phyloP scores from a whole-genome alignment of 2,797 vertebrate genomes.

The Artibeus jamaicensis region DNA sequence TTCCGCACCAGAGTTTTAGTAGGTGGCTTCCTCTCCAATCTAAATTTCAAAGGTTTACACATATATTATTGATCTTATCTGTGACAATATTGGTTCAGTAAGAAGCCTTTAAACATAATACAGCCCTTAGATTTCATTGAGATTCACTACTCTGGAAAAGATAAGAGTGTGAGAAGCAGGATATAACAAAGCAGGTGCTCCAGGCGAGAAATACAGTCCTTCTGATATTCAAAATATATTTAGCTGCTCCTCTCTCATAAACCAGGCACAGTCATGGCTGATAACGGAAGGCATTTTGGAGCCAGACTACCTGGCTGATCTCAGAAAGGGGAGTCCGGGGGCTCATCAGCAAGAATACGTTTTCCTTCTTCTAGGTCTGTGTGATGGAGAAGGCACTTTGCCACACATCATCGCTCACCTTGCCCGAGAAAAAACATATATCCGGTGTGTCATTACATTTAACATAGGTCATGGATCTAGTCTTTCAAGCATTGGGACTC shows the following conservation, averaged over 20 bases:
- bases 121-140: constrained; percentile 72
- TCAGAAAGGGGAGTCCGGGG: constrained; percentile 72
- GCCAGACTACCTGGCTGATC: constrained; percentile 59
- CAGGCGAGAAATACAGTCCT: constrained; percentile 71
- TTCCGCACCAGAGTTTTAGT: constrained; percentile 65
- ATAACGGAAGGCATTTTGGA: constrained; percentile 65
- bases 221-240: constrained; percentile 73
- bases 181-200: constrained; percentile 63
- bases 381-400: constrained; percentile 59
- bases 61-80: constrained; percentile 73
- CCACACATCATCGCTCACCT: constrained; percentile 3
- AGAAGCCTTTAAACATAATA: constrained; percentile 68
- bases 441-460: constrained; percentile 31
- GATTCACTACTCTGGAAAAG: constrained; percentile 71
- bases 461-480: background rate
- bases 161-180: constrained; percentile 65
- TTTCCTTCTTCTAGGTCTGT: constrained; percentile 58
- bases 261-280: constrained; percentile 54
- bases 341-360: constrained; percentile 73
- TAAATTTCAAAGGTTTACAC: constrained; percentile 73
- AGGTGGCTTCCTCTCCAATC: constrained; percentile 50
- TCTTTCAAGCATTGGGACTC: constrained; percentile 46
- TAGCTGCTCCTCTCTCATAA: constrained; percentile 66
- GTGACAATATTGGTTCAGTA: constrained; percentile 64
- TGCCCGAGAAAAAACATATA: background rate